A percentile compares a stretch with the other conserved stretches of the same genome.
Evolutionary conservation across 2,888 invertebrate species (phyloP).

Genomic region (Pecten maximus): DNA sequence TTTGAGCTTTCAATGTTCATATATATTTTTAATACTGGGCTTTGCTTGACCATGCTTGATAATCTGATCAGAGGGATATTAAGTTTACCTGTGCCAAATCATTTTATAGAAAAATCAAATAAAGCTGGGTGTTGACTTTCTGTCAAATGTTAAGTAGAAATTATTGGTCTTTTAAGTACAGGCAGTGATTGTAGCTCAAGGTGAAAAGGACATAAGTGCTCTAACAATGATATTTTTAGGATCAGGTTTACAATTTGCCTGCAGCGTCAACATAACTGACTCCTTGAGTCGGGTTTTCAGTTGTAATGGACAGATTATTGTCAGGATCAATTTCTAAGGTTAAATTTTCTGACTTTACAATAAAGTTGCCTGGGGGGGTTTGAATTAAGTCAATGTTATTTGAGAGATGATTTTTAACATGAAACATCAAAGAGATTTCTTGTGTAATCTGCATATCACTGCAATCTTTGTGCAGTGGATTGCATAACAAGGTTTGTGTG

Average conservation of each 20-base stretch:
- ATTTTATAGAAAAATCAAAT: neutral
- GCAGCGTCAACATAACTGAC: slow-evolving; percentile 5
- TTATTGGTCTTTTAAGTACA: slow-evolving; percentile 14
- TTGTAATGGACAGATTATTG: neutral
- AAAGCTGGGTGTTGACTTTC: slow-evolving; percentile 7
- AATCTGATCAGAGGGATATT: neutral
- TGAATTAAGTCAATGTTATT: neutral
- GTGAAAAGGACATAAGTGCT: slow-evolving; percentile 24
- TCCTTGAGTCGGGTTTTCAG: neutral
- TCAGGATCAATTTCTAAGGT: slow-evolving; percentile 22
- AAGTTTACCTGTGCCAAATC: neutral
- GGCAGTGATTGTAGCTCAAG: slow-evolving; percentile 1
- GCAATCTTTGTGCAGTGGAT: neutral
- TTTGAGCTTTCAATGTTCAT: neutral
- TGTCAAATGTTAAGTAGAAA: neutral
- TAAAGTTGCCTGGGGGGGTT: neutral
- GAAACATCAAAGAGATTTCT: slow-evolving; percentile 2
- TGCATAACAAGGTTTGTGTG: neutral
- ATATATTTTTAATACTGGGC: neutral
- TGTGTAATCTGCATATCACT: neutral
- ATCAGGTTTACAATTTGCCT: neutral
- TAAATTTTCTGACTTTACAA: neutral
- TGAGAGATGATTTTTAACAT: neutral
- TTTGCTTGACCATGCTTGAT: neutral
- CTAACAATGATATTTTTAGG: slow-evolving; percentile 2